Percentiles rank a stretch among this genome's conserved stretches.
phyloP scores from a whole-genome alignment of 2,888 invertebrate genomes.

The Globia sparganii region DNA sequence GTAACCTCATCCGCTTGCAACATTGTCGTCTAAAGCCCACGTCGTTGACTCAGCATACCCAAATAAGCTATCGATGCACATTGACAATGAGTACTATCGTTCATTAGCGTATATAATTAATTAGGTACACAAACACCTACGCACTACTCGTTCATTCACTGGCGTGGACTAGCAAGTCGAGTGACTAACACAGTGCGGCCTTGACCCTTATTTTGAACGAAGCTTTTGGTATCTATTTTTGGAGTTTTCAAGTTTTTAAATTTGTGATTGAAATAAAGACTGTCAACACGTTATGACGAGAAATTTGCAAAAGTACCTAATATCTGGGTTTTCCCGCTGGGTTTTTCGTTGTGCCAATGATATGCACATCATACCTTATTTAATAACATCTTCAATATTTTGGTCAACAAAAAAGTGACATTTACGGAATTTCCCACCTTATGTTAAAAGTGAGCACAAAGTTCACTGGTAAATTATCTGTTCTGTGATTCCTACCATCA shows the following conservation, averaged over 20 bases:
- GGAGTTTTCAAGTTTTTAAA: conserved; percentile 4
- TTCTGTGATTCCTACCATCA: not conserved
- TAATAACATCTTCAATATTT: not conserved
- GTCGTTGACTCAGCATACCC: conserved; percentile 46
- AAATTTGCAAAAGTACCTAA: not conserved
- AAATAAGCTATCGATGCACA: conserved; percentile 58
- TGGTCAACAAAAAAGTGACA: conserved; percentile 7
- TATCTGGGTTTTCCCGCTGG: not conserved
- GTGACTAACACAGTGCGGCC: conserved; percentile 50
- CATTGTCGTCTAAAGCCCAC: conserved; percentile 56
- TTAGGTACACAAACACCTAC: conserved; percentile 60
- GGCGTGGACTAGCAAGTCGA: conserved; percentile 30
- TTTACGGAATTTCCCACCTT: conserved; percentile 21
- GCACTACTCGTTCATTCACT: conserved; percentile 51
- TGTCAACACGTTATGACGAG: not conserved
- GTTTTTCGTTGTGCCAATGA: conserved; percentile 12
- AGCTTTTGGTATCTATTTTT: conserved; percentile 43
- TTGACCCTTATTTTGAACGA: conserved; percentile 55
- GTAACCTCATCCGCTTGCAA: conserved; percentile 28
- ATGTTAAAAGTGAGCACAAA: conserved; percentile 11
- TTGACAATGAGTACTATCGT: conserved; percentile 62
- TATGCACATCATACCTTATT: not conserved
- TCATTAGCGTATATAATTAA: conserved; percentile 61
- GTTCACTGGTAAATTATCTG: conserved; percentile 20
- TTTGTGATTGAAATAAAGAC: not conserved